Evolutionary conservation across 2,113 vertebrate species (phyloP).

Genomic region (Coregonus clupeaformis): DNA sequence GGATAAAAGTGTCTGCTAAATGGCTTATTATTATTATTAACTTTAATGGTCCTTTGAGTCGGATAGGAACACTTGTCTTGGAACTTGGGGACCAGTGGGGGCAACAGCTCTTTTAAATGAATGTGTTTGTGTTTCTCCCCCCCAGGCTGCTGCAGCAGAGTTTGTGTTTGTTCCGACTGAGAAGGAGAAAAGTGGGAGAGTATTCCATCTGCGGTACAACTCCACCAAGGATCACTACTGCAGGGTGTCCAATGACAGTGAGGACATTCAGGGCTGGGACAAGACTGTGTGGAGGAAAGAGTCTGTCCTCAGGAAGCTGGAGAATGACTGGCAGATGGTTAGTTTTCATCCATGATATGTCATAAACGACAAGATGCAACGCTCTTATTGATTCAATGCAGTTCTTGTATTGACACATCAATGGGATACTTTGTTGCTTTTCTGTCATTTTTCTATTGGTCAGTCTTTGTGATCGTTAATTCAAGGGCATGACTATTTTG

Average conservation of each 20-base stretch:
- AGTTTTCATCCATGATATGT: slow-evolving; percentile 14
- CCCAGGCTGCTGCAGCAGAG: slow-evolving; percentile 54
- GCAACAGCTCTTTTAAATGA: no score
- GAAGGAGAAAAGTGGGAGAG: slow-evolving; percentile 78
- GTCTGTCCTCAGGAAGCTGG: slow-evolving; percentile 87
- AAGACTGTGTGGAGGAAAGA: slow-evolving; percentile 82
- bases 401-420: background rate
- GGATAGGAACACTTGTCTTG: no score
- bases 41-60: no score
- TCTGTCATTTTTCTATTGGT: background rate
- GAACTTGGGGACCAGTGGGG: no score
- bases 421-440: background rate
- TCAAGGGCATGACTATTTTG: background rate
- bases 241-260: slow-evolving; percentile 77
- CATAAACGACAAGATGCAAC: background rate
- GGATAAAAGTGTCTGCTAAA: background rate
- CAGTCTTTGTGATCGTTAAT: background rate
- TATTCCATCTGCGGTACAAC: slow-evolving; percentile 84
- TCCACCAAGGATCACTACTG: slow-evolving; percentile 81
- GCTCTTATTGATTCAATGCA: background rate
- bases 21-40: no score
- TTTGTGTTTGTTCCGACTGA: slow-evolving; percentile 83
- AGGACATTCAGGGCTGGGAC: slow-evolving; percentile 83
- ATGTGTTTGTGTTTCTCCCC: background rate
- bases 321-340: slow-evolving; percentile 96